A percentile compares a stretch with the other conserved stretches of the same genome.
These are phyloP conservation scores for Phrynosoma blainvillii DNA, from an alignment of 2,113 vertebrate genomes.

Conservation along the genomic window DNA sequence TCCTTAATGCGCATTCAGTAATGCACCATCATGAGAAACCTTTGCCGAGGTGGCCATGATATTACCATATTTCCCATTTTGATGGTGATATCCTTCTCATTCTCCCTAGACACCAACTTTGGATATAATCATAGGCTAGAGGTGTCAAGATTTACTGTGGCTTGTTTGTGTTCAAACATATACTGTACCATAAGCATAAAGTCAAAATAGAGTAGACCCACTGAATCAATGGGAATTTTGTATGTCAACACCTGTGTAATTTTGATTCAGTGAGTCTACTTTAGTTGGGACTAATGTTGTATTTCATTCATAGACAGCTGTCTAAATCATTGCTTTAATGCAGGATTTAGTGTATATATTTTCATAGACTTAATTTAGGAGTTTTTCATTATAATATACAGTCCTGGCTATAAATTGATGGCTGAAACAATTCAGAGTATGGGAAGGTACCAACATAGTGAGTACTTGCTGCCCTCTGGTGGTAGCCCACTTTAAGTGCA, in stretches of 20 bases:
- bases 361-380: neutral
- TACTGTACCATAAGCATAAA: no score
- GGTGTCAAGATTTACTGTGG: no score
- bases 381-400: rapidly evolving
- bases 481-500: neutral
- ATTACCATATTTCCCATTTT: constrained; percentile 1
- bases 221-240: no score
- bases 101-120: neutral
- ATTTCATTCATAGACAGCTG: neutral
- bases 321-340: rapidly evolving
- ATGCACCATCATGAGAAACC: neutral
- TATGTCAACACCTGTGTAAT: rapidly evolving
- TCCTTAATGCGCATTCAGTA: neutral
- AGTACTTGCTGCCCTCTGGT: constrained; percentile 58
- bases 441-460: rapidly evolving
- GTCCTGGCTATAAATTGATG: neutral
- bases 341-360: rapidly evolving
- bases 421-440: neutral
- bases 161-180: no score
- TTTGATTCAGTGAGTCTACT: neutral
- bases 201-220: no score
- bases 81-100: neutral
- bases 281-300: neutral
- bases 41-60: neutral
- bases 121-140: neutral